phyloP scores from a whole-genome alignment of 2,888 invertebrate genomes.

The Gymnosoma rotundatum region DNA sequence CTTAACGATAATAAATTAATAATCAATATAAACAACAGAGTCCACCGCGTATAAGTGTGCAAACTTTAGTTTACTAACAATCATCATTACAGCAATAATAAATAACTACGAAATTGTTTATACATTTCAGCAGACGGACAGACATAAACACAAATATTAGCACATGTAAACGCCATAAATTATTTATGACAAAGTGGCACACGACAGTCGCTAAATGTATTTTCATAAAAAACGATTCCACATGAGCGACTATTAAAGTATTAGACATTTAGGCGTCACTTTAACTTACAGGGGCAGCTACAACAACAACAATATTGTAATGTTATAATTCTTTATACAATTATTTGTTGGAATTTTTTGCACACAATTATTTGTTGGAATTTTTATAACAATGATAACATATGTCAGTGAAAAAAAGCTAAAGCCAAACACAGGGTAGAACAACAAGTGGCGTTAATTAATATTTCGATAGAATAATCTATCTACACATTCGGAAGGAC shows the following conservation, averaged over 20 bases:
- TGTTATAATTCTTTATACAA: constrained; percentile 9
- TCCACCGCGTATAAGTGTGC: background rate
- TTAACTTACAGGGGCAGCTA: background rate
- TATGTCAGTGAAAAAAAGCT: background rate
- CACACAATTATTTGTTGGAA: constrained; percentile 30
- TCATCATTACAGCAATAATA: background rate
- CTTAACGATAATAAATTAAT: background rate
- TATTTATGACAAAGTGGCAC: constrained; percentile 57
- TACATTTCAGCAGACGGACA: constrained; percentile 1
- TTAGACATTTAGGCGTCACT: constrained; percentile 69
- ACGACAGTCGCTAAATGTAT: constrained; percentile 41
- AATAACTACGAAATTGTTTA: constrained; percentile 18
- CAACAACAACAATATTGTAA: constrained; percentile 12
- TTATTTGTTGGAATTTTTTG: constrained; percentile 16
- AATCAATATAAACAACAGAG: background rate
- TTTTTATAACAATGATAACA: constrained; percentile 23
- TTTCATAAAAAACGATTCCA: constrained; percentile 48
- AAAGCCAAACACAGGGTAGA: no score
- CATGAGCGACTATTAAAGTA: constrained; percentile 64
- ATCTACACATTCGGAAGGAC: no score
- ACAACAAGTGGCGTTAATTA: no score
- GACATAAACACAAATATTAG: background rate
- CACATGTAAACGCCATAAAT: background rate
- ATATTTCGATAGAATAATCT: no score
- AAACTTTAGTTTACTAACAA: constrained; percentile 37